Evolutionary conservation across 2,797 vertebrate genomes (phyloP), one percentile per base, ranked within the genome.

Genomic region (Xenopus petersii): DNA sequence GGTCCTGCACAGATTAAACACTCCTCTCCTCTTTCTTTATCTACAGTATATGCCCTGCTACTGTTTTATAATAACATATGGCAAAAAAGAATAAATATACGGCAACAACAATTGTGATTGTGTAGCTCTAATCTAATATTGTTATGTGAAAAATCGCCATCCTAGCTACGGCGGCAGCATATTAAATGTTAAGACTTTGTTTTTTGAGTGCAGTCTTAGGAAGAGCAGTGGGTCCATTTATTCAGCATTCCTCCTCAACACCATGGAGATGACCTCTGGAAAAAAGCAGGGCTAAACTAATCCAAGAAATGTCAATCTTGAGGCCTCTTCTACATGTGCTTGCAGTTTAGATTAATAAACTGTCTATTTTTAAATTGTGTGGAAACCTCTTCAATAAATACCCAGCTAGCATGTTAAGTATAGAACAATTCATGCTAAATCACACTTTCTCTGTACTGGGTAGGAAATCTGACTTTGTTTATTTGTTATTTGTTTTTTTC

Each of bases 161-260:
- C 90, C 88, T 90, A 84, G 86, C 92, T 89, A 86, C 83, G 85
- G 91, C 93, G 94, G 96, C 93, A 93, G 94, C 95, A 97, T 96
- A 98, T 98, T 95, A 96, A 95, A 95, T 87, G 93, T 94, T 95
- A 95, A 95, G 93, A 94, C 95, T 92, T 94, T 92, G 92, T 88
- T 87, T 85, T 87, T 87, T 84, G 87, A 81, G 26, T 83, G 85
- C 84, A 83, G 90, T 90, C 91, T 89, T 24, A 64, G 87, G 88
- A 91, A 89, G 87, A 84, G 84, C 0, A 48, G 79, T 2, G 83
- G 87, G 86, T 87, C 90, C 89, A 93, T 93, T 93, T 93, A 92
- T 93, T 91, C 83, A 82, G 83, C 83, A 86, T 85, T 87, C 84
- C 84, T 87, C 87, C 86, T 21, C 59, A 75, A 86, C 86, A 77